Conservation (phyloP, 2,888 invertebrate species). For the Philopedon plagiatum region DNA sequence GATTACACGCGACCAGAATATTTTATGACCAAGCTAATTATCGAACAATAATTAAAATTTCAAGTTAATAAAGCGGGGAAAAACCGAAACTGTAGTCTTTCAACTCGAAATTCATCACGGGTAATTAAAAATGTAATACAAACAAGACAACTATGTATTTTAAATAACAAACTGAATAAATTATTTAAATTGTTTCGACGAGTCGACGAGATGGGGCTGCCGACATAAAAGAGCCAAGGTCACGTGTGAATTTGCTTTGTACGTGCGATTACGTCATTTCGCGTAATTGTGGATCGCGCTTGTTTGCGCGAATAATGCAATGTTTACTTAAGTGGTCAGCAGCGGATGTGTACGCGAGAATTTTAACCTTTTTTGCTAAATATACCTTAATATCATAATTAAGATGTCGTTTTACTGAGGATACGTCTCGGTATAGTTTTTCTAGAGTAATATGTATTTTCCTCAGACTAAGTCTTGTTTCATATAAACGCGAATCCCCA, state of each 20-base stretch:
- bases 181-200: conserved; percentile 32
- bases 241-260: conserved; percentile 24
- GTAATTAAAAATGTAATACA: background rate
- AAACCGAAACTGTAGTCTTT: background rate
- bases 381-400: background rate
- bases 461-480: too few species aligned
- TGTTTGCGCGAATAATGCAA: conserved; percentile 16
- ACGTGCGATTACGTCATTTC: conserved; percentile 26
- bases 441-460: background rate
- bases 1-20: too few species aligned
- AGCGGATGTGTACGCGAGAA: background rate
- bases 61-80: background rate
- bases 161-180: conserved; percentile 23
- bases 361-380: conserved; percentile 15
- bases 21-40: background rate
- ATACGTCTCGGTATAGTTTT: background rate
- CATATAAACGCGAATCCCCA: background rate
- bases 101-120: background rate
- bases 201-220: conserved; percentile 18
- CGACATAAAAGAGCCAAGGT: conserved; percentile 34
- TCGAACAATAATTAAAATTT: background rate
- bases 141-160: conserved; percentile 7
- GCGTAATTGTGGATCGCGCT: conserved; percentile 19
- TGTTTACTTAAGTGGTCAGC: conserved; percentile 26
- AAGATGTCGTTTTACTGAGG: background rate